phyloP scores from a whole-genome alignment of 2,113 vertebrate genomes.

The Pontoporia blainvillei region DNA sequence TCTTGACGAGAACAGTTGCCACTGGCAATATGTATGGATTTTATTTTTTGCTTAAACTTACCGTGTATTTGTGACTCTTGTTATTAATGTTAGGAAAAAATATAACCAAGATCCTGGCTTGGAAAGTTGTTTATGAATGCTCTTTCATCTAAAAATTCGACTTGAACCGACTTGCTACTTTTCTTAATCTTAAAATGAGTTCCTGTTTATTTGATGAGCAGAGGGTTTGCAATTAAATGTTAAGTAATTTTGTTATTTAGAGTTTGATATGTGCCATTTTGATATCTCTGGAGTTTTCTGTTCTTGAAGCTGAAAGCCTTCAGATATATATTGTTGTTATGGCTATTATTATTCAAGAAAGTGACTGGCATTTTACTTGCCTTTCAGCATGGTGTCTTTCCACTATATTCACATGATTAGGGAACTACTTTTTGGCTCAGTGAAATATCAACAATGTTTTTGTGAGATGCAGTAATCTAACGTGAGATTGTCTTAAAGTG shows the following conservation, averaged over 20 bases:
- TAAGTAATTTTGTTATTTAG: neutral
- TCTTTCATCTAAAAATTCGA: neutral
- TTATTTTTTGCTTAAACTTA: conserved; percentile 13
- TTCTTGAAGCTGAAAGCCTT: neutral
- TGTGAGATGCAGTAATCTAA: neutral
- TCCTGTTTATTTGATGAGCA: neutral
- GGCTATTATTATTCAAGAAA: neutral
- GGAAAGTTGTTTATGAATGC: neutral
- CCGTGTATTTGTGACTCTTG: neutral
- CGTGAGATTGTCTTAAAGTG: neutral
- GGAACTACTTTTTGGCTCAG: neutral
- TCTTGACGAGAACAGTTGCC: neutral
- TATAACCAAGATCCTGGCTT: neutral
- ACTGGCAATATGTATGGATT: neutral
- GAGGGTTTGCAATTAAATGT: neutral
- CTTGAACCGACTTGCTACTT: neutral
- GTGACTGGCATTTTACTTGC: neutral
- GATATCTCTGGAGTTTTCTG: neutral
- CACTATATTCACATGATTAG: neutral
- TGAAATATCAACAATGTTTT: neutral
- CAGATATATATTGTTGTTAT: neutral
- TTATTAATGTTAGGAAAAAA: neutral
- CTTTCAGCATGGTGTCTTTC: neutral
- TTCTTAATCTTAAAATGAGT: neutral
- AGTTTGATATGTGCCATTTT: neutral